Conservation (phyloP, 2,113 vertebrate species). For the Synchiropus splendidus region DNA sequence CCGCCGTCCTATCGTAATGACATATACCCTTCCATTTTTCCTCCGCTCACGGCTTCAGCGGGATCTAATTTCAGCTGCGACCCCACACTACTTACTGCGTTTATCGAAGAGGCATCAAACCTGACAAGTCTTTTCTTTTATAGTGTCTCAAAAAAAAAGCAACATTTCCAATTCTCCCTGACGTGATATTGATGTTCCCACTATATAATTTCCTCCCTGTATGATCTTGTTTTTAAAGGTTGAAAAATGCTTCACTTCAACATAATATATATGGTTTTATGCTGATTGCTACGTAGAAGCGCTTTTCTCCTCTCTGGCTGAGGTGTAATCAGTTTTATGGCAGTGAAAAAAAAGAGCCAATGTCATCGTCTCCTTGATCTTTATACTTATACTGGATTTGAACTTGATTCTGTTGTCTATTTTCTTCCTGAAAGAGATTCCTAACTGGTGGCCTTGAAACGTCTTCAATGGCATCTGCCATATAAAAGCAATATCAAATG, state of each 20-base stretch:
- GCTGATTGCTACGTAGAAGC: slow-evolving; percentile 23
- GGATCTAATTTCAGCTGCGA: slow-evolving; percentile 70
- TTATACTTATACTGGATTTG: slow-evolving; percentile 3
- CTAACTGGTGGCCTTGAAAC: too few species aligned
- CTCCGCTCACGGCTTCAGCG: slow-evolving; percentile 65
- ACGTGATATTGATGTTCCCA: slow-evolving; percentile 23
- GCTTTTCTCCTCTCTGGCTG: slow-evolving; percentile 2
- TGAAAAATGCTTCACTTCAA: slow-evolving; percentile 19
- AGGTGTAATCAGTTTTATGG: slow-evolving; percentile 7
- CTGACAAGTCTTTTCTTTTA: slow-evolving; percentile 60
- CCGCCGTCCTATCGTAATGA: slow-evolving; percentile 70
- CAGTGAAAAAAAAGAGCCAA: slow-evolving; percentile 7
- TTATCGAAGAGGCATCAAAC: slow-evolving; percentile 63
- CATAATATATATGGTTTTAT: slow-evolving; percentile 22
- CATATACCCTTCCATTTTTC: slow-evolving; percentile 57
- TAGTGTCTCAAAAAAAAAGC: too few species aligned
- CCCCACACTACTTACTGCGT: slow-evolving; percentile 63
- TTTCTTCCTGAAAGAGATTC: too few species aligned
- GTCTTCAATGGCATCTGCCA: too few species aligned
- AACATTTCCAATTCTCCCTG: slow-evolving; percentile 11
- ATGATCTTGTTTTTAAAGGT: slow-evolving; percentile 24
- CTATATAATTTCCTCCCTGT: slow-evolving; percentile 31
- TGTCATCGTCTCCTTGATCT: slow-evolving; percentile 19
- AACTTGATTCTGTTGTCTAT: too few species aligned
- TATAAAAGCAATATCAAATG: too few species aligned